Evolutionary conservation across 2,888 invertebrate species (phyloP).

Genomic region (Protophormia terraenovae): DNA sequence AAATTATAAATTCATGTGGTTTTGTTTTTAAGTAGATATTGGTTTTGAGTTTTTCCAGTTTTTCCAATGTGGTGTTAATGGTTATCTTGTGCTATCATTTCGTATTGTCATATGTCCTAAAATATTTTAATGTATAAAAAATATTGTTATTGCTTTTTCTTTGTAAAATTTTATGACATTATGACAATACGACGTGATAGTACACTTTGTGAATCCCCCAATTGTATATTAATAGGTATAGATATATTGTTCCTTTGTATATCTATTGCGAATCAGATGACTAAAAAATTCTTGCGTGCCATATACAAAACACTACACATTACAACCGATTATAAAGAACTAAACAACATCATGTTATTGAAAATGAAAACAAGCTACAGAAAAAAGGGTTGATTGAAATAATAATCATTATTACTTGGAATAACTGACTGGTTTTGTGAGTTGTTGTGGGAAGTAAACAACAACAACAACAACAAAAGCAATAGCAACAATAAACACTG

Average conservation of each 20-base stretch:
- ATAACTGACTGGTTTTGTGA: constrained; percentile 44
- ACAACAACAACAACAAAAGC: neutral
- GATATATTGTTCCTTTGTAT: no score
- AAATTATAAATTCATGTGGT: constrained; percentile 31
- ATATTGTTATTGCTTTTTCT: no score
- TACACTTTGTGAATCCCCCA: no score
- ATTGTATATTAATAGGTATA: no score
- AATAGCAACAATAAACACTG: neutral
- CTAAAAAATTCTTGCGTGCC: neutral
- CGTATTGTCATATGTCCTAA: no score
- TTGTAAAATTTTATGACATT: no score
- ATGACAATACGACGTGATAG: no score
- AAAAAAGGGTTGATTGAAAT: constrained; percentile 49
- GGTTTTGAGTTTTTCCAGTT: no score
- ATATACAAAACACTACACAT: neutral
- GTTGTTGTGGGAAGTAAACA: constrained; percentile 49
- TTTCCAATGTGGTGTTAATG: no score
- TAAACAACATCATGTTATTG: neutral
- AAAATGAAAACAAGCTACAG: constrained; percentile 46
- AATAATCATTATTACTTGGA: constrained; percentile 11
- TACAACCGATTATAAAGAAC: neutral
- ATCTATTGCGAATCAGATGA: neutral
- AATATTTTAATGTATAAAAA: no score
- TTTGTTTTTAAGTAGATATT: constrained; percentile 18
- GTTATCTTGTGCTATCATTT: no score